phyloP scores from a whole-genome alignment of 2,888 invertebrate genomes.

The Hedya salicella region DNA sequence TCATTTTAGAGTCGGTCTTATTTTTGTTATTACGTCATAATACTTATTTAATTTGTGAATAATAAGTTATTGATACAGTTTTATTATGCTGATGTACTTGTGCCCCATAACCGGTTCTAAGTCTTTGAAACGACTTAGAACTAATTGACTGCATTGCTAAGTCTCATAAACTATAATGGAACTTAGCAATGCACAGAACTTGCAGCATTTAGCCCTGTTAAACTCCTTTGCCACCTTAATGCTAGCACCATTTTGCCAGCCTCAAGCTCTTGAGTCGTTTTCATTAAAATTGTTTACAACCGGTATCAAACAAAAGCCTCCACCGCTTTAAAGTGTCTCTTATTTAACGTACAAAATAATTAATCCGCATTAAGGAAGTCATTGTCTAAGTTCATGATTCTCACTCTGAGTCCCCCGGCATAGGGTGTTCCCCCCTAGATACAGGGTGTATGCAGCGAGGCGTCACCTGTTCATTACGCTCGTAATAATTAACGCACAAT shows the following conservation, averaged over 20 bases:
- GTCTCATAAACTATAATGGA: no score
- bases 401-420: slow-evolving; percentile 4
- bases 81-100: no score
- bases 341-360: slow-evolving; percentile 64
- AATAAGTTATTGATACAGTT: no score
- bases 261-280: slow-evolving; percentile 10
- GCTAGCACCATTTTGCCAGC: slow-evolving; percentile 14
- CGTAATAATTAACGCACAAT: slow-evolving; percentile 60
- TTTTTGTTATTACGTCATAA: no score
- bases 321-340: slow-evolving; percentile 38
- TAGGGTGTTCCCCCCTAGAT: slow-evolving; percentile 8
- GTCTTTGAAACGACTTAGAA: no score
- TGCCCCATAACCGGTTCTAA: no score
- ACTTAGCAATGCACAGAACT: no score
- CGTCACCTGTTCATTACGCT: slow-evolving; percentile 36
- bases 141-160: no score
- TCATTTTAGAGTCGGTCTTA: no score
- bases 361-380: slow-evolving; percentile 63
- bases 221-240: not conserved
- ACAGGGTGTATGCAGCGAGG: slow-evolving; percentile 17
- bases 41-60: no score
- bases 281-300: slow-evolving; percentile 29
- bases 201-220: not conserved
- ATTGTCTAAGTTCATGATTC: slow-evolving; percentile 70
- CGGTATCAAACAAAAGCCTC: slow-evolving; percentile 24